These are phyloP conservation scores for Brenthis daphne DNA, from an alignment of 2,888 invertebrate species.

Conservation along the genomic window DNA sequence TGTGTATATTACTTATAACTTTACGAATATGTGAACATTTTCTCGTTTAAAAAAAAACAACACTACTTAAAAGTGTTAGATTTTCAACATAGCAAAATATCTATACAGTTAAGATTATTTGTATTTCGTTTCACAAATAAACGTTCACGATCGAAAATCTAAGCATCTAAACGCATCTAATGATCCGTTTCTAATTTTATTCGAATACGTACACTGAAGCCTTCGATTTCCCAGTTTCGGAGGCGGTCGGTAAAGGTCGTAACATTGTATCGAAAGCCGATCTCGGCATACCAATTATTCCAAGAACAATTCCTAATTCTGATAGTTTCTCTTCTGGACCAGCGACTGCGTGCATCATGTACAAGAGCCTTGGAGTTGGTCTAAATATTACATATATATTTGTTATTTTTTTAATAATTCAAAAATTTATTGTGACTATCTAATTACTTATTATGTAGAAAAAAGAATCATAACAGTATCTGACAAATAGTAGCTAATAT, in stretches of 20 bases:
- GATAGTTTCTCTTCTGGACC: slow-evolving; percentile 79
- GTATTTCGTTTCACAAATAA: not conserved
- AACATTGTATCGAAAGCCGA: slow-evolving; percentile 82
- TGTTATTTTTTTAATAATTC: not conserved
- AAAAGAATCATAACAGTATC: too few species aligned
- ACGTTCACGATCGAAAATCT: not conserved
- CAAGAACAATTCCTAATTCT: slow-evolving; percentile 73
- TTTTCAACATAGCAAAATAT: too few species aligned
- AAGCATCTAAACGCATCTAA: slow-evolving; percentile 21
- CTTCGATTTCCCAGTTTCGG: slow-evolving; percentile 55
- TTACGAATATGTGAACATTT: too few species aligned
- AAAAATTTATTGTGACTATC: too few species aligned
- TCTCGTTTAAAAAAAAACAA: too few species aligned
- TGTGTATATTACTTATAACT: too few species aligned
- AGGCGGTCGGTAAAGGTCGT: slow-evolving; percentile 51
- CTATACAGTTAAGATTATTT: not conserved
- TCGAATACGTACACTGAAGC: slow-evolving; percentile 52
- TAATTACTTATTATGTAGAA: too few species aligned
- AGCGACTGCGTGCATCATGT: slow-evolving; percentile 78
- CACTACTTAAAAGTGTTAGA: too few species aligned
- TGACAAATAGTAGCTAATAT: too few species aligned
- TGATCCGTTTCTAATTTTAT: slow-evolving; percentile 28
- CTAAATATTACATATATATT: slow-evolving; percentile 27
- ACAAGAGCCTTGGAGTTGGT: slow-evolving; percentile 67
- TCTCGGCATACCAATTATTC: slow-evolving; percentile 83